These are phyloP conservation scores for Drosophila mayri DNA, from an alignment of 1,140 invertebrate species.

Conservation along the genomic window DNA sequence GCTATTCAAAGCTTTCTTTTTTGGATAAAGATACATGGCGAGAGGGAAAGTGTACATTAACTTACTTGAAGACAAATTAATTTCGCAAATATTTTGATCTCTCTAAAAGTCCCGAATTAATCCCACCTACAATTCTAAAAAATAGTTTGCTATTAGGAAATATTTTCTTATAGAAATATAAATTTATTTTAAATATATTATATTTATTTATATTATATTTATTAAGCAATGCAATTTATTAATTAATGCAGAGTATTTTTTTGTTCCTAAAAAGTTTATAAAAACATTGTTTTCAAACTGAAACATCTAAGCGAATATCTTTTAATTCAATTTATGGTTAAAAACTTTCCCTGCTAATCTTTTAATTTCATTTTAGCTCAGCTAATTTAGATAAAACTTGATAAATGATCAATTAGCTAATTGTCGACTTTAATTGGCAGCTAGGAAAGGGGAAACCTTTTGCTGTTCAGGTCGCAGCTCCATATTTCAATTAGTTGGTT, in stretches of 20 bases:
- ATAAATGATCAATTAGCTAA: slow-evolving; percentile 21
- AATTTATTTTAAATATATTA: no score
- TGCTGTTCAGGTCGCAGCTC: background rate
- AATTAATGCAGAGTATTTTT: no score
- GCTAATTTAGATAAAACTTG: background rate
- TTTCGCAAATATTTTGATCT: no score
- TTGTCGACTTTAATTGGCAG: background rate
- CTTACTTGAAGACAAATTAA: no score
- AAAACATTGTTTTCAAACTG: no score
- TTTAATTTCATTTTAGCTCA: background rate
- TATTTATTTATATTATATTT: no score
- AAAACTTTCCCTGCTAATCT: background rate
- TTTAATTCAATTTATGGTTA: background rate
- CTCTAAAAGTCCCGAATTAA: no score
- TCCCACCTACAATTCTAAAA: background rate
- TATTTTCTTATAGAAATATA: no score
- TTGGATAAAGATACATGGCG: no score
- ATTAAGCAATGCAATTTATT: no score
- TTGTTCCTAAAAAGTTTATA: background rate
- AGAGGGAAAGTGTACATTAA: no score
- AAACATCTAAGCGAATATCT: background rate
- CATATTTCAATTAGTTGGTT: background rate
- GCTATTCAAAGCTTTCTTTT: background rate
- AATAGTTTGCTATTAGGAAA: background rate
- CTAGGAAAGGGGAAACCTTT: no score